phyloP scores from a whole-genome alignment of 2,888 invertebrate genomes.

The Aphidius colemani region DNA sequence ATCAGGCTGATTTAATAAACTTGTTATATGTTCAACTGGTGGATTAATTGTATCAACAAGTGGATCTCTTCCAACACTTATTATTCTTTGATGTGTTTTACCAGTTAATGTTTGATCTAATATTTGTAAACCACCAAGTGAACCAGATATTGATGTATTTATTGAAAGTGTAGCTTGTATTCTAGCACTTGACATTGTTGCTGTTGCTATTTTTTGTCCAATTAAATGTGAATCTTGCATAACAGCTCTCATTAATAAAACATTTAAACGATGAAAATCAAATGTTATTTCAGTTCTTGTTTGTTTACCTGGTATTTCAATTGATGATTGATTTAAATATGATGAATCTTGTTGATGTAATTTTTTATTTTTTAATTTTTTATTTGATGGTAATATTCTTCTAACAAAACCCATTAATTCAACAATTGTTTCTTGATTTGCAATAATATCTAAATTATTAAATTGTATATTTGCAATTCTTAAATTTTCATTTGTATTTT shows the following conservation, averaged over 20 bases:
- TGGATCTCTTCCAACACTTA: slow-evolving; percentile 82
- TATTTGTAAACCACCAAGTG: slow-evolving; percentile 89
- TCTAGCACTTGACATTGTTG: slow-evolving; percentile 88
- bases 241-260: slow-evolving; percentile 81
- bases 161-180: slow-evolving; percentile 82
- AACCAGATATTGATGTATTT: slow-evolving; percentile 72
- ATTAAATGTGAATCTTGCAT: slow-evolving; percentile 72
- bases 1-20: slow-evolving; percentile 52
- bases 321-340: not conserved
- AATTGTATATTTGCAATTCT: slow-evolving; percentile 88
- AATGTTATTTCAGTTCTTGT: slow-evolving; percentile 82
- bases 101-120: slow-evolving; percentile 86
- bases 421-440: slow-evolving; percentile 94
- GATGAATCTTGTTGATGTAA: slow-evolving; percentile 49
- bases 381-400: slow-evolving; percentile 66
- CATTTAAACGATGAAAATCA: slow-evolving; percentile 90
- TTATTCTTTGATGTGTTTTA: slow-evolving; percentile 80
- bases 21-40: slow-evolving; percentile 52
- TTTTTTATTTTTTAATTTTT: slow-evolving; percentile 35
- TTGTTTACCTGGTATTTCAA: slow-evolving; percentile 27
- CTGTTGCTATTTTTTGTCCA: slow-evolving; percentile 90
- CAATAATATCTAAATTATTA: slow-evolving; percentile 92
- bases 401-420: slow-evolving; percentile 89
- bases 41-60: slow-evolving; percentile 62
- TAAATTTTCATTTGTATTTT: slow-evolving; percentile 49